Evolutionary conservation across 2,113 vertebrate species (phyloP).

Genomic region (Polypterus bichir): DNA sequence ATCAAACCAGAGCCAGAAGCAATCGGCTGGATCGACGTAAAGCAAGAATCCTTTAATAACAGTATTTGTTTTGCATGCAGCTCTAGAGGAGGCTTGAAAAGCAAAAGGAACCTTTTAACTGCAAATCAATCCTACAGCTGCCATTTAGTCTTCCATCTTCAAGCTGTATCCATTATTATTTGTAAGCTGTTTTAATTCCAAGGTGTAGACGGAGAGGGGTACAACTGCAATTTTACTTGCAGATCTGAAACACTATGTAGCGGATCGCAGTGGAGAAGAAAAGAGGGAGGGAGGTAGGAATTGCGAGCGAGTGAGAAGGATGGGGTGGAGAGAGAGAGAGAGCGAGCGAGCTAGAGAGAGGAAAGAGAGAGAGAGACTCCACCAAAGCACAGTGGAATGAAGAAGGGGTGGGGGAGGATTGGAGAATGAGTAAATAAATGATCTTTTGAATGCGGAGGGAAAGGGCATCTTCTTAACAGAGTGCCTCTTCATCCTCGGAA

Average conservation of each 20-base stretch:
- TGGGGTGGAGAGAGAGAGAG: slow-evolving; percentile 16
- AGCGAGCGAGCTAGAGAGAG: slow-evolving; percentile 13
- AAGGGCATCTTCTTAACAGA: slow-evolving; percentile 7
- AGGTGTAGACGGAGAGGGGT: not conserved
- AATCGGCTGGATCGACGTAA: too few relatives aligned
- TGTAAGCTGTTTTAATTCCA: too few relatives aligned
- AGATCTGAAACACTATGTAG: too few relatives aligned
- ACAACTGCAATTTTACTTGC: not conserved
- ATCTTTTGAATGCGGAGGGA: slow-evolving; percentile 18
- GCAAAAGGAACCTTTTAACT: too few relatives aligned
- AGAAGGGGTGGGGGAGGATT: slow-evolving; percentile 14
- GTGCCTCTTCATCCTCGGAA: too few relatives aligned
- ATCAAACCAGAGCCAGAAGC: too few relatives aligned
- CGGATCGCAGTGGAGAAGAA: slow-evolving; percentile 8
- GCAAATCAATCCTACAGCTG: too few relatives aligned
- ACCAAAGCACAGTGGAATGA: slow-evolving; percentile 10
- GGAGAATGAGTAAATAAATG: not conserved
- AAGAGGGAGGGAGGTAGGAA: not conserved
- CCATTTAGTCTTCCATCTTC: too few relatives aligned
- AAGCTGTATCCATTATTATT: not conserved
- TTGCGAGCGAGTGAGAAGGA: slow-evolving; percentile 3
- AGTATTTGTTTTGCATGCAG: too few relatives aligned
- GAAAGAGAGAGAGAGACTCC: slow-evolving; percentile 16
- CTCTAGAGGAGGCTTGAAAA: too few relatives aligned
- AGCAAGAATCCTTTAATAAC: too few relatives aligned